Evolutionary conservation across 2,888 invertebrate species (phyloP).

Genomic region (Peribatodes rhomboidaria): DNA sequence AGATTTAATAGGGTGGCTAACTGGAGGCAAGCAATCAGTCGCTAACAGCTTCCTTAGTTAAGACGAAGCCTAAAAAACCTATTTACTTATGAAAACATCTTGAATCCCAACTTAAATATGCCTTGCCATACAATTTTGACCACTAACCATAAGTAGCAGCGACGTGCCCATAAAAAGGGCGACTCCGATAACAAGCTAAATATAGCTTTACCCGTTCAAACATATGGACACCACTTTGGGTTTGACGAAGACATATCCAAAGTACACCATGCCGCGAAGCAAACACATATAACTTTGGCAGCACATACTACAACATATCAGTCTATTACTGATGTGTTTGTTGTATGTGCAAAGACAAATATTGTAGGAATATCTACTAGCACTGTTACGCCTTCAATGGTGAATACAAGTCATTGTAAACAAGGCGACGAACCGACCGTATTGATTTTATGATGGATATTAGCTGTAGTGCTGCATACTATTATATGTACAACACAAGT

Average conservation of each 20-base stretch:
- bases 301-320: no score
- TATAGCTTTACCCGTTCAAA: conserved; percentile 8
- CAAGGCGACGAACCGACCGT: conserved; percentile 21
- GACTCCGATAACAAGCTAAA: conserved; percentile 14
- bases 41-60: no score
- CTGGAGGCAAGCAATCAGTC: no score
- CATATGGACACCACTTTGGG: conserved; percentile 9
- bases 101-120: neutral
- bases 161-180: conserved; percentile 11
- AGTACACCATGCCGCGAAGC: neutral
- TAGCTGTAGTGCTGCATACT: neutral
- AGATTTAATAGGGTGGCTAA: no score
- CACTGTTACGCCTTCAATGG: conserved; percentile 27
- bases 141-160: neutral
- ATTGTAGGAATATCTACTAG: conserved; percentile 16
- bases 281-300: neutral
- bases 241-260: conserved; percentile 19
- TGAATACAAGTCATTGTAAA: conserved; percentile 37
- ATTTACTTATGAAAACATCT: neutral
- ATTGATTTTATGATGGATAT: conserved; percentile 28
- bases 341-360: neutral
- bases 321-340: no score
- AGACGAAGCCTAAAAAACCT: neutral
- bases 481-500: no score
- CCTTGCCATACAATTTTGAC: neutral